Evolutionary conservation across 92 coral and sea anemone genomes (phyloP).

Genomic region (Parazoanthus swiftii): DNA sequence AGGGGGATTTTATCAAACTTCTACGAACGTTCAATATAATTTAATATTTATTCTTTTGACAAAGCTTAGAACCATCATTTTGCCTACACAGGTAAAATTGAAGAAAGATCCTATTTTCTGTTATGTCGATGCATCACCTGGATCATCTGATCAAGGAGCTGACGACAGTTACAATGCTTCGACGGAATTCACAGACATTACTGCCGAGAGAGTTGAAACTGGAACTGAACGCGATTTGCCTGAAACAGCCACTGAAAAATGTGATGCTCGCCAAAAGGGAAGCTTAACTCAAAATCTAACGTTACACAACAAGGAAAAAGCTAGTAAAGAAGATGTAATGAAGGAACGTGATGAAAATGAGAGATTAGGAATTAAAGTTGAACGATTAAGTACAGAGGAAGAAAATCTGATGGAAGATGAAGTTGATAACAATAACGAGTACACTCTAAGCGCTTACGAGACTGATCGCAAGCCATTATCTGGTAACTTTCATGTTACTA

Average conservation of each 20-base stretch:
- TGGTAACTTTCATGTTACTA: background rate
- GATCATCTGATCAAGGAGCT: background rate
- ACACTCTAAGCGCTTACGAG: background rate
- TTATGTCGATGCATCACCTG: background rate
- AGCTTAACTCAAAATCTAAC: background rate
- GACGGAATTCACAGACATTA: background rate
- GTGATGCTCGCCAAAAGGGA: background rate
- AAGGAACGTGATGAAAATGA: background rate
- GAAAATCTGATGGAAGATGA: background rate
- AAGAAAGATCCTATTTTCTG: constrained; percentile 6
- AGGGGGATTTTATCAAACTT: no score
- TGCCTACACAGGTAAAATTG: background rate
- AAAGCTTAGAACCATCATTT: background rate
- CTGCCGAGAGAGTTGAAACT: background rate
- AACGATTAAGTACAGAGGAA: background rate
- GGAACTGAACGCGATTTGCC: background rate
- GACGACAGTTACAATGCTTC: background rate
- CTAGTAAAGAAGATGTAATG: background rate
- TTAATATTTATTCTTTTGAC: no score
- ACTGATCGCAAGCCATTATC: background rate
- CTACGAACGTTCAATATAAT: background rate
- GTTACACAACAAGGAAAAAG: background rate
- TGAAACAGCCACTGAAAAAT: background rate
- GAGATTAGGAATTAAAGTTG: constrained; percentile 7
- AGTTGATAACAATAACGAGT: background rate